Evolutionary conservation across 1,140 invertebrate species (phyloP).

Genomic region (Pogonomyrmex californicus): DNA sequence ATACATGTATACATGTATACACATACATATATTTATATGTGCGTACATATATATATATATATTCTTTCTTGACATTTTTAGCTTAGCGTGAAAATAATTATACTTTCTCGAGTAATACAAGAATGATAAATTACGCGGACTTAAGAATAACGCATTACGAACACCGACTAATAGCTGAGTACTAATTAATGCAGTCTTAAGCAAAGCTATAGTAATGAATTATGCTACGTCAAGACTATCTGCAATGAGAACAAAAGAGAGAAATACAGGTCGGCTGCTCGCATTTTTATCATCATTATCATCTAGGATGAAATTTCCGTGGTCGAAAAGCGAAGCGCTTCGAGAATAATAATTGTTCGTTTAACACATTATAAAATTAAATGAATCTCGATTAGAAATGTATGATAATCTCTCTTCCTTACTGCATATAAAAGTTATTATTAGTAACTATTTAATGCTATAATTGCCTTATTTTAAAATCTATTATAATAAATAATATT

Average conservation of each 20-base stretch:
- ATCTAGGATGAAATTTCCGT: not conserved
- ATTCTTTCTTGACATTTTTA: not conserved
- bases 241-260: slow-evolving; percentile 6
- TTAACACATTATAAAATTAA: slow-evolving; percentile 4
- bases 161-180: slow-evolving; percentile 65
- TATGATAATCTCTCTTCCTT: slow-evolving; percentile 6
- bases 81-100: slow-evolving; percentile 13
- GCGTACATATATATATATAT: not conserved
- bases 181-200: slow-evolving; percentile 67
- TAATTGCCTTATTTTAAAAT: not conserved
- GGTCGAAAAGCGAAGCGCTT: not conserved
- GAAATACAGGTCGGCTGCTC: not conserved
- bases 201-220: slow-evolving; percentile 64
- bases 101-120: slow-evolving; percentile 4
- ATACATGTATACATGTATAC: not conserved
- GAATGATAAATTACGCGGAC: slow-evolving; percentile 62
- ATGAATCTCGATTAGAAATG: slow-evolving; percentile 4
- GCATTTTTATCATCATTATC: slow-evolving; percentile 51
- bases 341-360: not conserved
- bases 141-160: slow-evolving; percentile 62
- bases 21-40: no score
- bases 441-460: slow-evolving; percentile 2
- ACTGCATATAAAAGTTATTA: not conserved
- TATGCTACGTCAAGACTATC: slow-evolving; percentile 49
- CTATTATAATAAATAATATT: not conserved